Evolutionary conservation across 35 echinoderm and acorn worm species (phyloP).

Genomic region (Heliocidaris erythrogramma): DNA sequence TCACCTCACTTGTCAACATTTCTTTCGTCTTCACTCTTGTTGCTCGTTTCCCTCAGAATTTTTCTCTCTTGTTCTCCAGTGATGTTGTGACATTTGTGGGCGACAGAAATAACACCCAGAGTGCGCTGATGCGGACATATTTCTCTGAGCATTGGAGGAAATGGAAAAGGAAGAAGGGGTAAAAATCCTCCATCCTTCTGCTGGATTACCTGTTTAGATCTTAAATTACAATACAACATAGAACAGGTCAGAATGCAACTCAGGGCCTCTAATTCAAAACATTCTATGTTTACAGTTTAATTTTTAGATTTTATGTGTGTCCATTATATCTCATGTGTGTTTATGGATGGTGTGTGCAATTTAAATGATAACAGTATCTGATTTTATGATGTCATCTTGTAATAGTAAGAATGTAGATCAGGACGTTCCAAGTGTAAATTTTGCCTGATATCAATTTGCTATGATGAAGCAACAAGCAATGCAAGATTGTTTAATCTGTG

Average conservation of each 20-base stretch:
- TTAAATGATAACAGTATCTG: no score
- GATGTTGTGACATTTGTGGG: neutral
- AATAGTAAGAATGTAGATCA: no score
- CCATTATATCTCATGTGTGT: no score
- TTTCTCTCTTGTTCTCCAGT: neutral
- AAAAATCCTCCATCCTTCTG: neutral
- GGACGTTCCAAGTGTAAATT: no score
- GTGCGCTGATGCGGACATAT: neutral
- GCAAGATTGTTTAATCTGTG: no score
- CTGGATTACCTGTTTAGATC: neutral
- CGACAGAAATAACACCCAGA: neutral
- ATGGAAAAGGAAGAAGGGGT: neutral
- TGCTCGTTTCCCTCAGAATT: neutral
- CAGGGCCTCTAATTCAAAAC: no score
- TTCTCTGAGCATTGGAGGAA: neutral
- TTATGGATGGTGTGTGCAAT: no score
- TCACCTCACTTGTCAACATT: neutral
- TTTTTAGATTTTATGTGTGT: no score
- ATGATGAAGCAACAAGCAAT: no score
- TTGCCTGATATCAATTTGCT: no score
- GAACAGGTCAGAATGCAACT: neutral
- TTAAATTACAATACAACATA: neutral
- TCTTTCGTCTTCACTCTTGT: neutral
- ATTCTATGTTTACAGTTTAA: no score
- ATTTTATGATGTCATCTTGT: no score